These are phyloP conservation scores for Chironomus tepperi DNA, from an alignment of 1,140 invertebrate genomes.

Conservation along the genomic window DNA sequence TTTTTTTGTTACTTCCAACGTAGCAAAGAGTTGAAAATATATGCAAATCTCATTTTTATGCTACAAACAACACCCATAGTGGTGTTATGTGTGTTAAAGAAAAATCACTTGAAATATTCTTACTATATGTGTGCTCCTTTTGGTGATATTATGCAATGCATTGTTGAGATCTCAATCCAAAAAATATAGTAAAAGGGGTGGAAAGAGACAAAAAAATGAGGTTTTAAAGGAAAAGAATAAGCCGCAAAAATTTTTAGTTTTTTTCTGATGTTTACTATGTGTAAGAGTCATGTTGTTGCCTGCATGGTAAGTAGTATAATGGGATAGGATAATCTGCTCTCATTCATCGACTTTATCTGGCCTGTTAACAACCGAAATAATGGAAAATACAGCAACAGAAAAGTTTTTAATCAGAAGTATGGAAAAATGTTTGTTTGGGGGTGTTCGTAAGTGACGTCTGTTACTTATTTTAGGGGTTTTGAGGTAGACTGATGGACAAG, in stretches of 20 bases:
- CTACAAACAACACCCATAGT: conserved; percentile 10
- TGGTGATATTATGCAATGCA: background rate
- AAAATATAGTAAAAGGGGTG: background rate
- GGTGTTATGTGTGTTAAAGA: background rate
- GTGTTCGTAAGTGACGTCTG: too few relatives aligned
- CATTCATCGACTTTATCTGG: conserved; percentile 7
- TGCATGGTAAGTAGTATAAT: too few relatives aligned
- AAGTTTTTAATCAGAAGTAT: conserved; percentile 18
- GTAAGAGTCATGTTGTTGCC: too few relatives aligned
- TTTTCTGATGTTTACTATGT: too few relatives aligned
- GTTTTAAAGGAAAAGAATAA: background rate
- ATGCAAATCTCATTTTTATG: conserved; percentile 23
- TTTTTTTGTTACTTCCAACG: background rate
- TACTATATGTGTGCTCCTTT: too few relatives aligned
- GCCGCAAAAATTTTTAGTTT: background rate
- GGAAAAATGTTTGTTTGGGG: background rate
- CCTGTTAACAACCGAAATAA: background rate
- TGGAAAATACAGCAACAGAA: background rate
- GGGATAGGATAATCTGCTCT: background rate
- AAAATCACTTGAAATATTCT: background rate
- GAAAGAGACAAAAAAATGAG: background rate
- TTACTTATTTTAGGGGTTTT: background rate
- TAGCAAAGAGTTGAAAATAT: background rate
- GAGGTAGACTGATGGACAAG: too few relatives aligned
- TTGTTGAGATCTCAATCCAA: background rate